Evolutionary conservation across 2,113 vertebrate genomes (phyloP).

Genomic region (Gorsachius goisagi): DNA sequence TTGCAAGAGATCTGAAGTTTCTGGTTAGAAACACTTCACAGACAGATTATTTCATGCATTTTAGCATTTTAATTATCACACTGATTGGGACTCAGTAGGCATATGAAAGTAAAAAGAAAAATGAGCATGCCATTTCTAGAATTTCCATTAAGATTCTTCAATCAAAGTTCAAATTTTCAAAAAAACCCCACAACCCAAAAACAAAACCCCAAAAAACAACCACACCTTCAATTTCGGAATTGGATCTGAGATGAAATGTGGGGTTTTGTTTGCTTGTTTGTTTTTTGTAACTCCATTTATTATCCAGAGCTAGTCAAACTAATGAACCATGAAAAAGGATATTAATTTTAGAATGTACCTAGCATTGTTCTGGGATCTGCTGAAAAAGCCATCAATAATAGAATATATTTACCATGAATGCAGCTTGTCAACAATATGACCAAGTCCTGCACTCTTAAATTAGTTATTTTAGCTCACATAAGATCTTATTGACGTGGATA

Average conservation of each 20-base stretch:
- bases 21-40: constrained; percentile 5
- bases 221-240: background rate
- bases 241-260: background rate
- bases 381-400: constrained; percentile 29
- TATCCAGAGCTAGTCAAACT: background rate
- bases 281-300: background rate
- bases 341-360: constrained; percentile 41
- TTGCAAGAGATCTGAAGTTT: background rate
- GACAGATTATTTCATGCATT: background rate
- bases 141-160: background rate
- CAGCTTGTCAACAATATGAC: constrained; percentile 65
- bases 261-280: background rate
- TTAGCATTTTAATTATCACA: constrained; percentile 13
- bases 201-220: background rate
- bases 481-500: constrained; percentile 68
- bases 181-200: background rate
- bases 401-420: constrained; percentile 54
- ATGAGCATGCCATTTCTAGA: background rate
- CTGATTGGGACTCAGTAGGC: background rate
- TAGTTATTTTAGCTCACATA: constrained; percentile 63
- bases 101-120: constrained; percentile 15
- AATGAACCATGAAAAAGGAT: background rate
- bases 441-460: constrained; percentile 57
- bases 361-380: constrained; percentile 9
- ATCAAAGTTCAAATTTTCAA: background rate